Conservation (phyloP, 2,888 invertebrate genomes). For the Hydraecia micacea region DNA sequence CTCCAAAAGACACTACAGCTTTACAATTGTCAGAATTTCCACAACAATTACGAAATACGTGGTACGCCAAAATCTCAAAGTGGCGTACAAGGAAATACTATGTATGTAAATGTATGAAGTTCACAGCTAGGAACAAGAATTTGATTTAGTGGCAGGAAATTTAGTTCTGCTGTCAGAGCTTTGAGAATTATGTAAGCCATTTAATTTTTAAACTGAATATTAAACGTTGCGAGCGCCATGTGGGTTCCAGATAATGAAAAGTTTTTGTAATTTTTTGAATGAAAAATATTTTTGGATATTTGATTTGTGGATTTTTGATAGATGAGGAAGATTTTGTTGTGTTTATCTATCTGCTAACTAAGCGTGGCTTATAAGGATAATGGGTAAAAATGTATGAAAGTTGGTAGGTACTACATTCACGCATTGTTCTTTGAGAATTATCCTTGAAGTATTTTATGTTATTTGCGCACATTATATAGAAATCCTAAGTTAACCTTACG, state of each 20-base stretch:
- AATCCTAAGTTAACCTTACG: too few species aligned
- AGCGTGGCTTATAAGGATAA: too few species aligned
- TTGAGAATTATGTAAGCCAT: conserved; percentile 43
- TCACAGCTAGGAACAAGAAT: conserved; percentile 41
- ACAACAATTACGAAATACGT: conserved; percentile 37
- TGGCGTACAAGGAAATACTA: conserved; percentile 46
- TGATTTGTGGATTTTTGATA: too few species aligned
- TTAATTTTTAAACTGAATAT: conserved; percentile 39
- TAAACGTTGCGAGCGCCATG: background rate
- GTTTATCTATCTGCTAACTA: too few species aligned
- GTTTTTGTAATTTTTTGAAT: background rate
- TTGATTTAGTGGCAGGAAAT: conserved; percentile 54
- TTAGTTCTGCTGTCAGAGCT: conserved; percentile 37
- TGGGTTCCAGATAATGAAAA: background rate
- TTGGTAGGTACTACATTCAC: background rate
- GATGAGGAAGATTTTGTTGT: background rate
- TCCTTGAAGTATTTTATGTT: background rate
- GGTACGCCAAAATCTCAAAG: conserved; percentile 31
- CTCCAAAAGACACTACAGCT: background rate
- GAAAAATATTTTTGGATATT: background rate
- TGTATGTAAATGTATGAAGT: conserved; percentile 53
- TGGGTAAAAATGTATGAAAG: background rate
- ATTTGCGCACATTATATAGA: background rate
- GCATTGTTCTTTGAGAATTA: background rate
- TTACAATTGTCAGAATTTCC: conserved; percentile 29